Conservation (phyloP, 2,113 vertebrate species). For the Muntiacus muntjak region DNA sequence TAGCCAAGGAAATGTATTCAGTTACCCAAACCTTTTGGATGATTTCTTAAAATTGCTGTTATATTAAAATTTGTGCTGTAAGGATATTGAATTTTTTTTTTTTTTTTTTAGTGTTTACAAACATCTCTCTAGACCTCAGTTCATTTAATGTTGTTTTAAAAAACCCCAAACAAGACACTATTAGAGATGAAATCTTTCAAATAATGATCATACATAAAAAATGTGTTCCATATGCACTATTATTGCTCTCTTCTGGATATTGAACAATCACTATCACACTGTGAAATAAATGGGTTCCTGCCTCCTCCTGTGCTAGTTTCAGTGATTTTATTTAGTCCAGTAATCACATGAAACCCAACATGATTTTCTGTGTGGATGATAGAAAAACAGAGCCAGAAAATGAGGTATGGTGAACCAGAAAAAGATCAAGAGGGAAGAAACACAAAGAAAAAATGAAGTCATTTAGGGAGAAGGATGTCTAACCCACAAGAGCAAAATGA, state of each 20-base stretch:
- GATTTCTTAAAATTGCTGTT: not conserved
- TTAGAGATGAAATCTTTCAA: slow-evolving; percentile 27
- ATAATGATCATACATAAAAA: slow-evolving; percentile 27
- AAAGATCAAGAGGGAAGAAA: not conserved
- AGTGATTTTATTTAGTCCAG: slow-evolving; percentile 55
- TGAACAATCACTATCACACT: slow-evolving; percentile 53
- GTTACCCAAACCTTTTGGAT: not conserved
- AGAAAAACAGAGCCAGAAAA: slow-evolving; percentile 34
- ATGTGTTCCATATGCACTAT: not conserved
- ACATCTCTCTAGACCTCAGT: not conserved
- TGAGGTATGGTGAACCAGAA: not conserved
- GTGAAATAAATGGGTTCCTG: slow-evolving; percentile 62
- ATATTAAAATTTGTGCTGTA: not conserved
- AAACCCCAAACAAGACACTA: not conserved
- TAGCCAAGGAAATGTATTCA: not conserved
- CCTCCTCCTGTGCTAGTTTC: slow-evolving; percentile 27
- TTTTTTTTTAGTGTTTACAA: not conserved
- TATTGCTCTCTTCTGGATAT: slow-evolving; percentile 51
- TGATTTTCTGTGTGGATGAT: slow-evolving; percentile 33
- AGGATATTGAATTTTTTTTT: not conserved
- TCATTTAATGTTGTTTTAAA: not conserved
- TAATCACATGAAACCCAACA: slow-evolving; percentile 41
- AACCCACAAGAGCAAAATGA: slow-evolving; percentile 24
- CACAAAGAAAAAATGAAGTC: not conserved
- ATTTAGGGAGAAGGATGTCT: not conserved